Evolutionary conservation across 2,113 vertebrate genomes (phyloP).

Genomic region (Chionodraco myersi): DNA sequence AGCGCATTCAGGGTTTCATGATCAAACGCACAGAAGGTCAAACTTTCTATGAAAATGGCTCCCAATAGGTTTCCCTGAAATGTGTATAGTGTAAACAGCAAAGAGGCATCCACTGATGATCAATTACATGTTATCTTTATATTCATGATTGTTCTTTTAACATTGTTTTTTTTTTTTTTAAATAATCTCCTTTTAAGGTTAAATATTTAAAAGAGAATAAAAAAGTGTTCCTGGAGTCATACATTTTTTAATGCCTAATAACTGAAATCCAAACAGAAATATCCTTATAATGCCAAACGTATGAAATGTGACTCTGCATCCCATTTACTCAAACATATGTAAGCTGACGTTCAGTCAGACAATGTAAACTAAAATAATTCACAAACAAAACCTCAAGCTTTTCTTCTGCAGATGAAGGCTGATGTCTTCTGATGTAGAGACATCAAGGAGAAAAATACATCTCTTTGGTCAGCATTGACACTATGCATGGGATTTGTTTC

Average conservation of each 20-base stretch:
- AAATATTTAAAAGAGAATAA: not conserved
- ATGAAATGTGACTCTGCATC: slow-evolving; percentile 1
- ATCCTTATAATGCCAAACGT: slow-evolving; percentile 21
- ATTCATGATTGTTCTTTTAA: not conserved
- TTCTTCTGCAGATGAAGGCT: not conserved
- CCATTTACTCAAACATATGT: slow-evolving; percentile 11
- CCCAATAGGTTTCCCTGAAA: slow-evolving; percentile 55
- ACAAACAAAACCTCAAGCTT: not conserved
- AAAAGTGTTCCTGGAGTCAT: not conserved
- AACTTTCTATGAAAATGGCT: slow-evolving; percentile 18
- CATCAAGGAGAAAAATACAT: slow-evolving; percentile 86
- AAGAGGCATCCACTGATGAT: slow-evolving; percentile 5
- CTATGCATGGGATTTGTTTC: slow-evolving; percentile 96
- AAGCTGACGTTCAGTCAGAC: slow-evolving; percentile 4
- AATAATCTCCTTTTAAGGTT: not conserved
- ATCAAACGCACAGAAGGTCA: slow-evolving; percentile 24
- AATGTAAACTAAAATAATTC: slow-evolving; percentile 19
- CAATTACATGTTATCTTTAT: not conserved
- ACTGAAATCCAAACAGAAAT: not conserved
- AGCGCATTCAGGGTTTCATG: slow-evolving; percentile 18
- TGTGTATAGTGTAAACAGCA: slow-evolving; percentile 49
- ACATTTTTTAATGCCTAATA: not conserved
- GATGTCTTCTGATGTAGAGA: not conserved
- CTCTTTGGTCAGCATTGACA: slow-evolving; percentile 98
- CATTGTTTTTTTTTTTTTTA: too few species aligned